Base-by-base conservation (phyloP, 2,888 invertebrate species). In the Sarcophaga caerulescens region DNA sequence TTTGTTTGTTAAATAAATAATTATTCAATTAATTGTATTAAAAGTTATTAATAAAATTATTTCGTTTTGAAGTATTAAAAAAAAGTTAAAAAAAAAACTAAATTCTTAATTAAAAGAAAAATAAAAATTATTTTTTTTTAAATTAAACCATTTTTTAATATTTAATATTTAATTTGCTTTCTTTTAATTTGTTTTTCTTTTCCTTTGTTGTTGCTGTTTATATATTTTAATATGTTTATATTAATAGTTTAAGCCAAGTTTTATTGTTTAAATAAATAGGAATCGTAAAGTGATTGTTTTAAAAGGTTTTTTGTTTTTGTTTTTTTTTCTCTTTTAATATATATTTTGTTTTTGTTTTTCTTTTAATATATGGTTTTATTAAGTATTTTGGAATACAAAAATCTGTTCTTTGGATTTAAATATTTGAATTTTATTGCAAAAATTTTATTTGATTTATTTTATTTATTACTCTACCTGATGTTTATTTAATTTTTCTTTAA, bases 211-310 rank as follows among this genome's bases (percentile, higher is more conserved):
- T 66, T 73, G 57, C 73, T 63, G 66, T 71, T 10, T 14, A 59
- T 75, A 70, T 47, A 25, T 8, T 63, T 75, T 70, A 35, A 52
- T 25, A 11, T 59, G 65, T 25, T 71, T 35, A 60, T 71, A 14
- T 59, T 59, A 71, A 14, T 12, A 62, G 23, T 76, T 71, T 71
- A 66, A 75, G 59, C 45, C 47, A 68, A 66, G 80, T 74, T 85
- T 59, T 86, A 86, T 86, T 86, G 86, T 86, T 81, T 60, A 86
- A 86, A 86, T 83, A 84, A 86, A 86, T 86, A 86, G 86, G 86
- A 86, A 86, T 86, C 86, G 77, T 84, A 81, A 83, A 86, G 86
- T 86, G 86, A 86, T 86, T 86, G 86, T 84, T 83, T 81, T 85
- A 77, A 81, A 83, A 80, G 77, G 77, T 84, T 81, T 84, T 63